These are phyloP conservation scores for Calephelis perditalis DNA, from an alignment of 2,888 invertebrate genomes.

Conservation along the genomic window DNA sequence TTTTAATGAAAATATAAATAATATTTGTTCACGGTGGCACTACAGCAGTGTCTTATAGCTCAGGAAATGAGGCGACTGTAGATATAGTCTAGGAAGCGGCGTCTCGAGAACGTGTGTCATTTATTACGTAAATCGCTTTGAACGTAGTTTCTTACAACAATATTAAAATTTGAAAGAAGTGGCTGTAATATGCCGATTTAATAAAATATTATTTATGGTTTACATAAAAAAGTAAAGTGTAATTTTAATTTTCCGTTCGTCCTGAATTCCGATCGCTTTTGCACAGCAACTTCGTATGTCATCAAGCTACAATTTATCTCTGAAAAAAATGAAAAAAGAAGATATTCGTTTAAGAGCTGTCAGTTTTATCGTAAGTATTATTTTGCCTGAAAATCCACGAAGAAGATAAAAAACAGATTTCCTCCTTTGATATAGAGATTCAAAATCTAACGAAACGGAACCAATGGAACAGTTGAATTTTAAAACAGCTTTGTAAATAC, in stretches of 20 bases:
- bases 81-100: not conserved
- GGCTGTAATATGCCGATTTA: too few species aligned
- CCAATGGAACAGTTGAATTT: not conserved
- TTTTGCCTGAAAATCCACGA: too few species aligned
- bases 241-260: not conserved
- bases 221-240: not conserved
- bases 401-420: too few species aligned
- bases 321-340: not conserved
- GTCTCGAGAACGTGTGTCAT: not conserved
- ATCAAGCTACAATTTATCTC: not conserved
- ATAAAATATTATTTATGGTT: not conserved
- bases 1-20: not conserved
- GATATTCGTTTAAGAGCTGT: too few species aligned
- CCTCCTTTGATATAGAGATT: not conserved
- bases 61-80: constrained; percentile 5
- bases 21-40: constrained; percentile 4
- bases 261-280: not conserved
- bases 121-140: not conserved
- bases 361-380: too few species aligned
- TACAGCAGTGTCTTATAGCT: not conserved
- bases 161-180: not conserved
- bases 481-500: not conserved
- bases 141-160: not conserved
- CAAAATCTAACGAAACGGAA: not conserved
- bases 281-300: not conserved